Conservation (phyloP, 2,113 vertebrate species). For the Cardinalis cardinalis region DNA sequence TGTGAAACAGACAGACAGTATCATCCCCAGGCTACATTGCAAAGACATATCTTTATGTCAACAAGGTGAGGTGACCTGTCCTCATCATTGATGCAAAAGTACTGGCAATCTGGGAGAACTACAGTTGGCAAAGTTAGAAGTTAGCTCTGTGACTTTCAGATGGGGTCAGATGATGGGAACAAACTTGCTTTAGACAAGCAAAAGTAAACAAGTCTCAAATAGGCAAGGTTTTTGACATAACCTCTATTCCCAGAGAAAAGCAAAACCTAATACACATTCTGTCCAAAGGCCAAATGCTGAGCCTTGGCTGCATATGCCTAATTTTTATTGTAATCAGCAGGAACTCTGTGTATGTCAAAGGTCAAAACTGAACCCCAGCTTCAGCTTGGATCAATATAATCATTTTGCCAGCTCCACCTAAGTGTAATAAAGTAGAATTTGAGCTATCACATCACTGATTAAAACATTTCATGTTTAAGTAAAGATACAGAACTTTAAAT, state of each 20-base stretch:
- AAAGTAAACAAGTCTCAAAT: not conserved
- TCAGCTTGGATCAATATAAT: not conserved
- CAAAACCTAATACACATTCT: not conserved
- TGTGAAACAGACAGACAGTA: not conserved
- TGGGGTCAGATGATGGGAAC: not conserved
- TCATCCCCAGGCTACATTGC: not conserved
- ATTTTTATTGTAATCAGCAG: not conserved
- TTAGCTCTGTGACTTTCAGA: not conserved
- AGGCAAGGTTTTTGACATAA: not conserved
- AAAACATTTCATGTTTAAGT: not conserved
- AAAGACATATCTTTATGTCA: constrained; percentile 1
- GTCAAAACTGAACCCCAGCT: not conserved
- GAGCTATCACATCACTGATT: not conserved
- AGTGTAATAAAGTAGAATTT: not conserved
- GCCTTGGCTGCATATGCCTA: not conserved
- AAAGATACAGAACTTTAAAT: not conserved
- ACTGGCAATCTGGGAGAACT: not conserved
- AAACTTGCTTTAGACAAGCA: not conserved
- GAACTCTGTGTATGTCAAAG: not conserved
- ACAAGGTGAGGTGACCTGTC: not conserved
- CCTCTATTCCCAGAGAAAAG: not conserved
- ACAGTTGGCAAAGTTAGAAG: not conserved
- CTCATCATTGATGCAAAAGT: not conserved
- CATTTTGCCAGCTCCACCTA: not conserved
- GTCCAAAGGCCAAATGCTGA: not conserved